Evolutionary conservation across 2,888 invertebrate species (phyloP).

Genomic region (Hyposoter didymator): DNA sequence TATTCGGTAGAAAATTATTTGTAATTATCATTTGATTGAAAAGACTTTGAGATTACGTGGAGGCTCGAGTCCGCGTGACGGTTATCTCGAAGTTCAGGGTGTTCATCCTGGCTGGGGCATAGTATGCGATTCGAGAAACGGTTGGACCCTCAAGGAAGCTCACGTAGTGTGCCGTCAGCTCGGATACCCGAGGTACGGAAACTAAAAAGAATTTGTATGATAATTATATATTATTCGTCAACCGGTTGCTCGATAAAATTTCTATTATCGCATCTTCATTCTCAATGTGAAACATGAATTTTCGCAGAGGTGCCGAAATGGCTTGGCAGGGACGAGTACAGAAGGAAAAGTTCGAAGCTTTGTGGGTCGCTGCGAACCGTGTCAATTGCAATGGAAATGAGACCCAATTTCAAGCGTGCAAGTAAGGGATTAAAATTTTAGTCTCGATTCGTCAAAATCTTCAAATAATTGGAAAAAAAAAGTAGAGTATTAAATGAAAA

Average conservation of each 20-base stretch:
- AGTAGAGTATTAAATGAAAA: neutral
- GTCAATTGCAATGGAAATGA: constrained; percentile 84
- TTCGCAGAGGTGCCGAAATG: constrained; percentile 84
- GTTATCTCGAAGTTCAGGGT: constrained; percentile 84
- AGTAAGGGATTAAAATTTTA: constrained; percentile 71
- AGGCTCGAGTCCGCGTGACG: constrained; percentile 83
- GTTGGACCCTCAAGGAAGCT: constrained; percentile 85
- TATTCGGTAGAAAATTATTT: constrained; percentile 8
- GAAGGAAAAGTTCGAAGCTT: constrained; percentile 73
- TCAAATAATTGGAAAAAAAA: neutral
- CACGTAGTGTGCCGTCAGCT: constrained; percentile 85
- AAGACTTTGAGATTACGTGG: constrained; percentile 84
- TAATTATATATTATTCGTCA: constrained; percentile 32
- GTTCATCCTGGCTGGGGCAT: constrained; percentile 84
- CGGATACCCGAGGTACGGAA: constrained; percentile 83
- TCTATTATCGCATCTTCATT: neutral
- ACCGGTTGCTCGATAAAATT: constrained; percentile 8
- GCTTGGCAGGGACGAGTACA: constrained; percentile 84
- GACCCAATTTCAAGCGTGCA: constrained; percentile 82
- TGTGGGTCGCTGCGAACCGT: constrained; percentile 81
- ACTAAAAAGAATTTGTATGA: constrained; percentile 38
- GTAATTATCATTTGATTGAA: constrained; percentile 36
- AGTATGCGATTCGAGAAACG: constrained; percentile 84
- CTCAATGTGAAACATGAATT: constrained; percentile 7
- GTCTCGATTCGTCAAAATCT: neutral